Evolutionary conservation across 2,888 invertebrate species (phyloP).

Genomic region (Drosophila crucigera): DNA sequence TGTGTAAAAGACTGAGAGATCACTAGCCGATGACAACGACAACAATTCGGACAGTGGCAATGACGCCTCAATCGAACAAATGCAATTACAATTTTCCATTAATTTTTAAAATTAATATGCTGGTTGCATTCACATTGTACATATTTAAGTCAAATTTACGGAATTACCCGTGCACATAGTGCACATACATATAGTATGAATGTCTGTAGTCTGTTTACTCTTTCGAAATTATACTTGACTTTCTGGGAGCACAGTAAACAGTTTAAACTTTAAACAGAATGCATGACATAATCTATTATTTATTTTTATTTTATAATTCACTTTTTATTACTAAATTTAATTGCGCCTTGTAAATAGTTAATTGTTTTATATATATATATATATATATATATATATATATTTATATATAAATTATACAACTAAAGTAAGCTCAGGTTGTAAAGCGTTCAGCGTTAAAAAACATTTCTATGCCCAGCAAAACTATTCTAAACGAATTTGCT

Average conservation of each 20-base stretch:
- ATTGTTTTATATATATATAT: slow-evolving; percentile 27
- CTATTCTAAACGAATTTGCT: slow-evolving; percentile 20
- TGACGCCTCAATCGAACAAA: slow-evolving; percentile 69
- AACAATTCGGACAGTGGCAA: slow-evolving; percentile 21
- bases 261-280: slow-evolving; percentile 5
- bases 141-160: slow-evolving; percentile 46
- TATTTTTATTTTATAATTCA: slow-evolving; percentile 43
- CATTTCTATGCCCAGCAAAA: slow-evolving; percentile 42
- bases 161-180: slow-evolving; percentile 28
- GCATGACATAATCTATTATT: slow-evolving; percentile 40
- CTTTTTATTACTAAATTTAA: slow-evolving; percentile 18
- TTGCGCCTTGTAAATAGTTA: slow-evolving; percentile 62
- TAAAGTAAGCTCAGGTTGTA: slow-evolving; percentile 75
- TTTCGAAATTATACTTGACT: slow-evolving; percentile 7
- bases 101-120: slow-evolving; percentile 74
- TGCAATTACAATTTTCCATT: slow-evolving; percentile 78
- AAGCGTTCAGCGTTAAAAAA: slow-evolving; percentile 55
- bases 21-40: slow-evolving; percentile 11
- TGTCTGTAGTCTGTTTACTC: slow-evolving; percentile 31
- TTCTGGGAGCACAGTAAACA: slow-evolving; percentile 9
- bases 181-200: slow-evolving; percentile 34
- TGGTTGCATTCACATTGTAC: slow-evolving; percentile 52
- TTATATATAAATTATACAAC: slow-evolving; percentile 10
- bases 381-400: background rate
- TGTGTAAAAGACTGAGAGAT: slow-evolving; percentile 61